phyloP scores from a whole-genome alignment of 2,797 vertebrate genomes.

The Valencia hispanica region DNA sequence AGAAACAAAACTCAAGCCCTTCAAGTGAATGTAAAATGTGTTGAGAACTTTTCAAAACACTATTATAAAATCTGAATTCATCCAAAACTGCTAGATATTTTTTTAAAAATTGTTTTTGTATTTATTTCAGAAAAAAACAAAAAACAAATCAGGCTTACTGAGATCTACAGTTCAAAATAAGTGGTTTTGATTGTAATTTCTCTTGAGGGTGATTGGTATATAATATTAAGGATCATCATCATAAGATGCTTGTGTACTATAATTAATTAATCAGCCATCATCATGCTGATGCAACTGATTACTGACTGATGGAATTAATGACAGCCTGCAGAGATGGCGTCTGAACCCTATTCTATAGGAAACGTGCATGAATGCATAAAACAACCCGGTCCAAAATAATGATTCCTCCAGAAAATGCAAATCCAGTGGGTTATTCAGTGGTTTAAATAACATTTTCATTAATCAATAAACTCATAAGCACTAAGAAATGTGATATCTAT shows the following conservation, averaged over 20 bases:
- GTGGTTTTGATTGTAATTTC: constrained; percentile 30
- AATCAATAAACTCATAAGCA: not conserved
- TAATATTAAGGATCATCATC: constrained; percentile 38
- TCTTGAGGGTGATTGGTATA: constrained; percentile 19
- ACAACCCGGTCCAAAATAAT: not conserved
- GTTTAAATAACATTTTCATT: not conserved
- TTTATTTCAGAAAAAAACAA: constrained; percentile 7
- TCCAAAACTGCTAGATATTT: not conserved
- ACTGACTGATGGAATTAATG: constrained; percentile 20
- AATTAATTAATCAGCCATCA: constrained; percentile 45
- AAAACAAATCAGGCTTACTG: not conserved
- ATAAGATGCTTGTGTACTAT: constrained; percentile 27
- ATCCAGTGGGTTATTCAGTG: not conserved
- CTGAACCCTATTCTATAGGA: not conserved
- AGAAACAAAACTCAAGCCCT: not conserved
- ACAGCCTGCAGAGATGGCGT: constrained; percentile 17
- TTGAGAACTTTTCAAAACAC: constrained; percentile 3
- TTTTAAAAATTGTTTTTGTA: constrained; percentile 1
- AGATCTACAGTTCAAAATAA: constrained; percentile 3
- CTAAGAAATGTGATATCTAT: not conserved
- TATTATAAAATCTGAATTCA: constrained; percentile 3
- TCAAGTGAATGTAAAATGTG: not conserved
- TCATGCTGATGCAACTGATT: constrained; percentile 39
- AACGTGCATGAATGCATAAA: not conserved
- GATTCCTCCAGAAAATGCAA: not conserved